phyloP scores from a whole-genome alignment of 1,140 invertebrate species.

The Hormaphis cornu region DNA sequence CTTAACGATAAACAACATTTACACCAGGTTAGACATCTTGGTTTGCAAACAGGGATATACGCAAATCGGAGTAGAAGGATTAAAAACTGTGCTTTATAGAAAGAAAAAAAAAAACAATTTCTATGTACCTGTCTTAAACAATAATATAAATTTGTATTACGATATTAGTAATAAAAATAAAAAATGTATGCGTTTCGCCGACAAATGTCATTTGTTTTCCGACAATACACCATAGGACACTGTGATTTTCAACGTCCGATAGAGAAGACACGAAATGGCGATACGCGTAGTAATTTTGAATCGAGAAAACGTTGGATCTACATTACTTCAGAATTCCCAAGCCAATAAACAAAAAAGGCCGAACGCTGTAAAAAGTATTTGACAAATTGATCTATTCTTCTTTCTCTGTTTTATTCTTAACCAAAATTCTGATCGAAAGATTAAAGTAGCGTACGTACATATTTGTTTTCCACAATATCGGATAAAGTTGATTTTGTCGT shows the following conservation, averaged over 20 bases:
- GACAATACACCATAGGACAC: neutral
- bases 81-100: too few species aligned
- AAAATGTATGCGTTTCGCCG: neutral
- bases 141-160: too few species aligned
- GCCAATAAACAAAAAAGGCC: neutral
- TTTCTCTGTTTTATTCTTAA: neutral
- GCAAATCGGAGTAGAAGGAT: too few species aligned
- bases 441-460: too few species aligned
- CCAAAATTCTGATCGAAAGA: neutral
- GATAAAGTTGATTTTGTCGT: neutral
- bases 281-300: neutral
- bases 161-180: too few species aligned
- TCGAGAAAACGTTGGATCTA: neutral
- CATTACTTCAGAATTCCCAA: constrained; percentile 12
- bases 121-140: too few species aligned
- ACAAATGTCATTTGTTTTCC: neutral
- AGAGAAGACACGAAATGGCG: neutral
- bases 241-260: neutral
- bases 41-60: too few species aligned
- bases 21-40: too few species aligned
- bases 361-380: constrained; percentile 8
- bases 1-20: too few species aligned
- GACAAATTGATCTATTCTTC: neutral
- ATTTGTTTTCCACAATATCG: neutral
- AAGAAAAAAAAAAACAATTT: too few species aligned